These are phyloP conservation scores for Aquatica leii DNA, from an alignment of 2,888 invertebrate species.

Conservation along the genomic window DNA sequence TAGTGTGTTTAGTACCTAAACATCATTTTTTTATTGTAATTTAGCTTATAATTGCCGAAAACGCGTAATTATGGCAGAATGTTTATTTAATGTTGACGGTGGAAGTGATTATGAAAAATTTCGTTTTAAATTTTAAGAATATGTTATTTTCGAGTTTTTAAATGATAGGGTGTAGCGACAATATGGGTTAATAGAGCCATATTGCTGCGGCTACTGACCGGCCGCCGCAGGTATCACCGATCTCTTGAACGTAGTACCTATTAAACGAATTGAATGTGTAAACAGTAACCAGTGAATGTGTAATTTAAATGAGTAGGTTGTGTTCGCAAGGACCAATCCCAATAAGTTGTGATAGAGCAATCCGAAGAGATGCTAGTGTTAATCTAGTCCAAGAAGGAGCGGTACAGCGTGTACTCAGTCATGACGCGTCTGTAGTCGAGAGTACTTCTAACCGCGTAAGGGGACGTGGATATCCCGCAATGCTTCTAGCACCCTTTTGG, in stretches of 20 bases:
- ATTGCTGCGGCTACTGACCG: slow-evolving; percentile 12
- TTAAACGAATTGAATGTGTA: slow-evolving; percentile 42
- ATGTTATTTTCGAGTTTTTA: too few relatives aligned
- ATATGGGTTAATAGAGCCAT: slow-evolving; percentile 7
- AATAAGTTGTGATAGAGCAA: slow-evolving; percentile 55
- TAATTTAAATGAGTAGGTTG: slow-evolving; percentile 54
- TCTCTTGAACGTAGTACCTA: slow-evolving; percentile 28
- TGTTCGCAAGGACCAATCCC: slow-evolving; percentile 53
- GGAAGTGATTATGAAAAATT: slow-evolving; percentile 15
- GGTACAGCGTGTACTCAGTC: slow-evolving; percentile 56
- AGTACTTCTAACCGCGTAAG: slow-evolving; percentile 43
- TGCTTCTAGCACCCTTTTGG: slow-evolving; percentile 33
- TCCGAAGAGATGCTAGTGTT: slow-evolving; percentile 55
- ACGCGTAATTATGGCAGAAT: slow-evolving; percentile 16
- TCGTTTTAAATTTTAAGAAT: slow-evolving; percentile 1
- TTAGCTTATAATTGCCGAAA: neutral
- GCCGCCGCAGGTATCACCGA: slow-evolving; percentile 15
- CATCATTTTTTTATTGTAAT: too few relatives aligned
- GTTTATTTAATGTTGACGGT: slow-evolving; percentile 20
- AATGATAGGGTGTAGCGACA: neutral
- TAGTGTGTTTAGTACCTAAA: too few relatives aligned
- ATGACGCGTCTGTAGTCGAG: slow-evolving; percentile 55
- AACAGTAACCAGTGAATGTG: slow-evolving; percentile 49
- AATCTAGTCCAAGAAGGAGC: slow-evolving; percentile 55
- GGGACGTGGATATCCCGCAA: slow-evolving; percentile 34